Conservation (phyloP, 1,140 invertebrate genomes). For the Neocloeon triangulifer region DNA sequence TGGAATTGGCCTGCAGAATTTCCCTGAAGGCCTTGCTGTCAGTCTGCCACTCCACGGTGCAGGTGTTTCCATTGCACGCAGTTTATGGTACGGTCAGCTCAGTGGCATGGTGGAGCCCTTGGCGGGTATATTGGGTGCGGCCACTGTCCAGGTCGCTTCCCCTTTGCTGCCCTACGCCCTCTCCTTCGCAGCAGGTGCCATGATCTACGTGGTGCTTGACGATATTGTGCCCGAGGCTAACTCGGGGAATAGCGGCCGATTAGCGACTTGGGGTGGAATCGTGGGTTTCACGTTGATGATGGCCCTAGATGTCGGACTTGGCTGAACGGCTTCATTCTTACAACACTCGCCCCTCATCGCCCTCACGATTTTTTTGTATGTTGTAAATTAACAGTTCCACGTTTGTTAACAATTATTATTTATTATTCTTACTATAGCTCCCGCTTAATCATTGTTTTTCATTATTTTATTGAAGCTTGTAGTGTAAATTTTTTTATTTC, state of each 20-base stretch:
- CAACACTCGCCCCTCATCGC: too few relatives aligned
- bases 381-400: too few relatives aligned
- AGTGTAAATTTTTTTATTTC: too few relatives aligned
- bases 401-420: too few relatives aligned
- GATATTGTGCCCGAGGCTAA: conserved; percentile 95
- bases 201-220: conserved; percentile 97
- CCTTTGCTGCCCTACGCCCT: conserved; percentile 85
- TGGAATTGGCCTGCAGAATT: conserved; percentile 98
- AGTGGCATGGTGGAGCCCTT: conserved; percentile 97
- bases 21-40: conserved; percentile 77
- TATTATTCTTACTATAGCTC: too few relatives aligned
- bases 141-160: conserved; percentile 60
- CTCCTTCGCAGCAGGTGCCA: conserved; percentile 92
- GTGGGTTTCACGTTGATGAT: conserved; percentile 87
- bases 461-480: too few relatives aligned
- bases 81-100: conserved; percentile 91
- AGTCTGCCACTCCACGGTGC: too few relatives aligned
- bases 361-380: too few relatives aligned
- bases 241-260: conserved; percentile 66
- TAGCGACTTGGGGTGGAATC: conserved; percentile 72
- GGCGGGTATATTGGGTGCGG: conserved; percentile 77
- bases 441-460: too few relatives aligned
- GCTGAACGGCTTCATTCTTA: too few relatives aligned
- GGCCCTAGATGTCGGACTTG: conserved; percentile 75
- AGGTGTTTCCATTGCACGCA: conserved; percentile 16